Evolutionary conservation across 92 coral and sea anemone species (phyloP).

Genomic region (Virgularia gustaviana): DNA sequence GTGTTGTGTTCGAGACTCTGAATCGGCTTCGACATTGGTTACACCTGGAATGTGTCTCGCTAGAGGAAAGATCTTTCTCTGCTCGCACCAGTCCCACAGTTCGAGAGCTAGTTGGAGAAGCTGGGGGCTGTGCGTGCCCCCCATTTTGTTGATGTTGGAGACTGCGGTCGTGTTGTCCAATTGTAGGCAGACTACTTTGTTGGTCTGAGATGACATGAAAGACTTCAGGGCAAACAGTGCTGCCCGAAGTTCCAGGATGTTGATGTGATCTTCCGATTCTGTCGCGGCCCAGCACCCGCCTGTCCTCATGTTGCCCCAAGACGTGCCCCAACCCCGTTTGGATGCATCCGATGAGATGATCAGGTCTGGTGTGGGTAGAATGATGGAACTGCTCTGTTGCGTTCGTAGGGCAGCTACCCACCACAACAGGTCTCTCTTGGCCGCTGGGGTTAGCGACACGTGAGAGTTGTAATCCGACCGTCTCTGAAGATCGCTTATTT

Average conservation of each 20-base stretch:
- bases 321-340: slow-evolving; percentile 10
- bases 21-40: slow-evolving; percentile 54
- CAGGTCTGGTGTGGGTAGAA: slow-evolving; percentile 17
- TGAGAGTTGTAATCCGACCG: slow-evolving; percentile 10
- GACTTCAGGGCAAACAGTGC: slow-evolving; percentile 56
- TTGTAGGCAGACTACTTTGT: slow-evolving; percentile 40
- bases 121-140: slow-evolving; percentile 46
- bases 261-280: slow-evolving; percentile 47
- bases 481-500: too few relatives aligned
- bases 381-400: slow-evolving; percentile 1
- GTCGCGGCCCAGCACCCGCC: slow-evolving; percentile 20
- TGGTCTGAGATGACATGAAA: slow-evolving; percentile 37
- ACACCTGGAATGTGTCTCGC: slow-evolving; percentile 62
- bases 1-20: slow-evolving; percentile 50
- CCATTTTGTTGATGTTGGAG: slow-evolving; percentile 40
- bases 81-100: slow-evolving; percentile 59
- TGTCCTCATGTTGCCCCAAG: not conserved
- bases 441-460: not conserved
- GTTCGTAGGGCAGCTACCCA: not conserved
- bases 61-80: slow-evolving; percentile 33
- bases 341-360: slow-evolving; percentile 14
- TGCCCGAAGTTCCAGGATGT: slow-evolving; percentile 52
- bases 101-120: slow-evolving; percentile 45
- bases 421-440: not conserved
- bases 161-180: slow-evolving; percentile 50